Evolutionary conservation across 2,797 vertebrate genomes (phyloP).

Genomic region (Chiloscyllium punctatum): DNA sequence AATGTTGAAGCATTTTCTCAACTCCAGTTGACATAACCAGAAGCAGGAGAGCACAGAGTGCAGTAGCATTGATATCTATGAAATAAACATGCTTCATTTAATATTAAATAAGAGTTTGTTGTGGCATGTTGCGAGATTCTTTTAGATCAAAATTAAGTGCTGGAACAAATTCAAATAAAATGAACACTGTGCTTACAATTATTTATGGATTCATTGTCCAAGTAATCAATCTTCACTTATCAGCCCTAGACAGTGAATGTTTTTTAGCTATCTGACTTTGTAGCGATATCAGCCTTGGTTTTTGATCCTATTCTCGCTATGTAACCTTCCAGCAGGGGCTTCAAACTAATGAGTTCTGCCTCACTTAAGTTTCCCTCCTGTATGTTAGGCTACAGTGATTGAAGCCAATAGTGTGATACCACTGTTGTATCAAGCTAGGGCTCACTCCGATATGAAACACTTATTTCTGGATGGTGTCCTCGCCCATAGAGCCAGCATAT

Average conservation of each 20-base stretch:
- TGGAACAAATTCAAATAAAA: not conserved
- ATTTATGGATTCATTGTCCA: not conserved
- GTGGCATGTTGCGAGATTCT: not conserved
- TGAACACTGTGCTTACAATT: not conserved
- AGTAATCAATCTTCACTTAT: not conserved
- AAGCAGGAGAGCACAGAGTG: not conserved
- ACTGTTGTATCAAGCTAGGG: not conserved
- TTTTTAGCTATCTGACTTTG: not conserved
- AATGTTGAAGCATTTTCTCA: not conserved
- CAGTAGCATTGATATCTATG: not conserved
- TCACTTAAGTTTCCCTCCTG: not conserved
- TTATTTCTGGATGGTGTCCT: not conserved
- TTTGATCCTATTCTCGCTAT: not conserved
- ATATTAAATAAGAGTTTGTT: not conserved
- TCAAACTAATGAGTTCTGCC: not conserved
- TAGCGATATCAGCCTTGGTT: not conserved
- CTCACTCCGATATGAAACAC: not conserved
- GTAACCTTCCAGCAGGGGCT: not conserved
- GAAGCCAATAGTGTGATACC: not conserved
- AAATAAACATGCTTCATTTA: not conserved
- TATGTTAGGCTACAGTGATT: not conserved
- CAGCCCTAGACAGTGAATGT: not conserved
- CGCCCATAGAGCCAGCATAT: not conserved
- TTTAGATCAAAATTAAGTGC: constrained; percentile 6
- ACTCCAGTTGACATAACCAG: not conserved